Evolutionary conservation across 2,113 vertebrate genomes (phyloP).

Genomic region (Albula goreensis): DNA sequence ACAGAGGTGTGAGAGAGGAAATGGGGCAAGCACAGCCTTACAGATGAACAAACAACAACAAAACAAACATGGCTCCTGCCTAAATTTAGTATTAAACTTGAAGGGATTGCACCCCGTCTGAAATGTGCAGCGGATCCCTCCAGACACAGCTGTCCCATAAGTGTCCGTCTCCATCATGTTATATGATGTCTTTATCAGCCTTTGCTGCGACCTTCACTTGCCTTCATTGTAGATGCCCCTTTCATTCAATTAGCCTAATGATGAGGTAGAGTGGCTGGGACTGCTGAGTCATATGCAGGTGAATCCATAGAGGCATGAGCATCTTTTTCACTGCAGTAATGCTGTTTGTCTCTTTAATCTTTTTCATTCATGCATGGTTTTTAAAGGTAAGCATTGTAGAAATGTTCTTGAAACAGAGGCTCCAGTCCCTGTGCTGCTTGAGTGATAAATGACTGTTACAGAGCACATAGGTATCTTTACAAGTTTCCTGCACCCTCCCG

Average conservation of each 20-base stretch:
- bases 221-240: neutral
- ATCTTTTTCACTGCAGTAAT: neutral
- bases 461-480: neutral
- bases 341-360: neutral
- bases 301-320: neutral
- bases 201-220: neutral
- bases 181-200: neutral
- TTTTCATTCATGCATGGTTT: neutral
- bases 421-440: neutral
- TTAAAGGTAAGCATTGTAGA: neutral
- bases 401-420: neutral
- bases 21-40: neutral
- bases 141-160: neutral
- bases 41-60: neutral
- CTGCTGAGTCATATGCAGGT: slow-evolving; percentile 7
- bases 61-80: neutral
- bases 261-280: neutral
- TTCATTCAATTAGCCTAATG: neutral
- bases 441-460: neutral
- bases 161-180: neutral
- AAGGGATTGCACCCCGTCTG: neutral
- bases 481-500: neutral
- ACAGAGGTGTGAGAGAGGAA: neutral
- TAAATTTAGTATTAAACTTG: neutral
- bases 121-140: neutral